phyloP scores from a whole-genome alignment of 2,888 invertebrate species.

The Nipponacmea schrenckii region DNA sequence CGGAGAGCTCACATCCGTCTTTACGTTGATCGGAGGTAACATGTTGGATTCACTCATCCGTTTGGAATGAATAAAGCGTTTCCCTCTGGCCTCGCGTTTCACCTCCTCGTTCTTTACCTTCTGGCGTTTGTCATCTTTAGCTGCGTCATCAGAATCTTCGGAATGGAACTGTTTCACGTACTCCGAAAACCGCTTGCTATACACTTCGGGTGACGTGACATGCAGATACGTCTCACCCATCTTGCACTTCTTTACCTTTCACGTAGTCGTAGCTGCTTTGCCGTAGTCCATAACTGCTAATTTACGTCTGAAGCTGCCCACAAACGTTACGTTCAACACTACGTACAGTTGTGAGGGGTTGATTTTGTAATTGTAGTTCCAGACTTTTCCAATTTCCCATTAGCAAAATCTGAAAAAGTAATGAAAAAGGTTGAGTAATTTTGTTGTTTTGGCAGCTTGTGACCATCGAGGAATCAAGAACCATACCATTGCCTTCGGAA shows the following conservation, averaged over 20 bases:
- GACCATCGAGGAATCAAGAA: too few species aligned
- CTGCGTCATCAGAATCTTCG: slow-evolving; percentile 11
- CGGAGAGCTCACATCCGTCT: slow-evolving; percentile 29
- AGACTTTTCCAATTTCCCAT: too few species aligned
- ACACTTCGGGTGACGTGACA: slow-evolving; percentile 21
- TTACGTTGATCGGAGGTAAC: slow-evolving; percentile 38
- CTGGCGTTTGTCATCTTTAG: slow-evolving; percentile 33
- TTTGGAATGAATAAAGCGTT: slow-evolving; percentile 22
- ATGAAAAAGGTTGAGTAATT: too few species aligned
- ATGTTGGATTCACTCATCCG: slow-evolving; percentile 28
- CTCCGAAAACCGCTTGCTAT: slow-evolving; percentile 22
- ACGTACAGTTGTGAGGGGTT: too few species aligned
- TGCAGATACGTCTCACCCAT: slow-evolving; percentile 17
- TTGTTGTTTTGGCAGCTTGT: too few species aligned
- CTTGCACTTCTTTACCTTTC: neutral
- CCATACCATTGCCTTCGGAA: too few species aligned
- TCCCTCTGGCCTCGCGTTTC: slow-evolving; percentile 31
- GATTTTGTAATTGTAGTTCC: too few species aligned
- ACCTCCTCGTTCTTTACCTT: slow-evolving; percentile 33
- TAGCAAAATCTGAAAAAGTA: too few species aligned
- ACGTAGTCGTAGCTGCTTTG: too few species aligned
- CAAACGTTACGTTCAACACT: too few species aligned
- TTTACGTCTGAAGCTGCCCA: too few species aligned
- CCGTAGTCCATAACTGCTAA: too few species aligned
- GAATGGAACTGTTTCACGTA: slow-evolving; percentile 19